phyloP scores from a whole-genome alignment of 2,888 invertebrate genomes.

The Yponomeuta evonymella region DNA sequence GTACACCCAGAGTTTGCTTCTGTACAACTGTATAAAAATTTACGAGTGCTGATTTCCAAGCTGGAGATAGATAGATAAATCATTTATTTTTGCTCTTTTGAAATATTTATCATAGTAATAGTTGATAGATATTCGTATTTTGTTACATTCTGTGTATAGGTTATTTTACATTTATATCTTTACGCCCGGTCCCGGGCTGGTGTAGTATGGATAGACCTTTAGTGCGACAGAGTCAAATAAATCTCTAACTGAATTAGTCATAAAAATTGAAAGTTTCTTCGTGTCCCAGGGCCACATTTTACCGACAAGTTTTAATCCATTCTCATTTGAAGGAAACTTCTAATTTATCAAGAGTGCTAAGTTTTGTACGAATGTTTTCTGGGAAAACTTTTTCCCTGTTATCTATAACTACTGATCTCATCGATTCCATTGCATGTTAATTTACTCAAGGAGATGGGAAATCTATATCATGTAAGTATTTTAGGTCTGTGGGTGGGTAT shows the following conservation, averaged over 20 bases:
- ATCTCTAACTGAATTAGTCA: conserved; percentile 73
- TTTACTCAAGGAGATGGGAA: neutral
- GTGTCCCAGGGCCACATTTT: conserved; percentile 57
- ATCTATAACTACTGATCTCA: conserved; percentile 51
- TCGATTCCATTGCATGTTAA: conserved; percentile 37
- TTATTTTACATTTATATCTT: no score
- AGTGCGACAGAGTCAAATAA: conserved; percentile 53
- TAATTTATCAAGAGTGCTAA: conserved; percentile 75
- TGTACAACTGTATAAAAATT: no score
- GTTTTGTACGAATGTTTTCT: conserved; percentile 58
- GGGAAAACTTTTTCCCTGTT: conserved; percentile 51
- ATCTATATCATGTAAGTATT: no score
- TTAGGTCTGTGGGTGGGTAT: no score
- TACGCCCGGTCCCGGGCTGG: no score
- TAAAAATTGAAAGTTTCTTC: conserved; percentile 72
- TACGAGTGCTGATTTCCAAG: no score
- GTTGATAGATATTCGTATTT: no score
- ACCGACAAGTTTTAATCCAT: conserved; percentile 72
- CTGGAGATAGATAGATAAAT: no score
- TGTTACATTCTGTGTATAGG: no score
- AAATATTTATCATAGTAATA: no score
- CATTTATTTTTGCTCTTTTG: no score
- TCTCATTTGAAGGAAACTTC: conserved; percentile 68
- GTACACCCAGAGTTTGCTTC: no score
- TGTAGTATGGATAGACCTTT: conserved; percentile 7